Evolutionary conservation across 2,888 invertebrate species (phyloP).

Genomic region (Rhodophaea formosa): DNA sequence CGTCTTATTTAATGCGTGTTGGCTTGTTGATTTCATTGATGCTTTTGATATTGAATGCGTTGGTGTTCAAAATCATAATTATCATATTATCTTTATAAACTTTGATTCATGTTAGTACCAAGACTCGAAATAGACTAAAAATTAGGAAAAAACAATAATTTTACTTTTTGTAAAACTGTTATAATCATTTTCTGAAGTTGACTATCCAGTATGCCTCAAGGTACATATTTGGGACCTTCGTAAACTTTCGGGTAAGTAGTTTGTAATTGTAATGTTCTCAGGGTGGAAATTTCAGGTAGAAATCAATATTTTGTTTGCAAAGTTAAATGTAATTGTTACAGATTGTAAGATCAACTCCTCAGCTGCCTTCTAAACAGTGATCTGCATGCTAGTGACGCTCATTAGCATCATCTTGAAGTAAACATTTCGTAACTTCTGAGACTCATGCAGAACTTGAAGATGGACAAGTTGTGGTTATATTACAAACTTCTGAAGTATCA

Average conservation of each 20-base stretch:
- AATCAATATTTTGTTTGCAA: constrained; percentile 1
- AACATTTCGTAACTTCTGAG: constrained; percentile 2
- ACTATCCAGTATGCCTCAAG: background rate
- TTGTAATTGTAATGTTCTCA: background rate
- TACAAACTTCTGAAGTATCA: background rate
- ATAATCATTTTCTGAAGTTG: background rate
- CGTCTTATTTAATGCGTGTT: background rate
- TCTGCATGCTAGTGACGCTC: background rate
- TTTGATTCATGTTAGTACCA: too few relatives aligned
- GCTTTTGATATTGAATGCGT: background rate
- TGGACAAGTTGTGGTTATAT: background rate
- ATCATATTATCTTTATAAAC: background rate
- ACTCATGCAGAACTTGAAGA: background rate
- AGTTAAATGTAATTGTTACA: constrained; percentile 2
- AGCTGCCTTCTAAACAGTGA: constrained; percentile 4
- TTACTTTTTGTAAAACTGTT: background rate
- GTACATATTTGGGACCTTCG: background rate
- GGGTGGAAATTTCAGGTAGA: background rate
- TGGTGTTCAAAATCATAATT: background rate
- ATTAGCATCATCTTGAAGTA: constrained; percentile 12
- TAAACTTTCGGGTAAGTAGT: background rate
- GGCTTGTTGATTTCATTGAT: background rate
- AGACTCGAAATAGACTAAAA: too few relatives aligned
- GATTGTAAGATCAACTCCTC: constrained; percentile 6
- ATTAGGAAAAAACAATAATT: background rate